Evolutionary conservation across 1,140 invertebrate species (phyloP).

Genomic region (Drosophila santomea): DNA sequence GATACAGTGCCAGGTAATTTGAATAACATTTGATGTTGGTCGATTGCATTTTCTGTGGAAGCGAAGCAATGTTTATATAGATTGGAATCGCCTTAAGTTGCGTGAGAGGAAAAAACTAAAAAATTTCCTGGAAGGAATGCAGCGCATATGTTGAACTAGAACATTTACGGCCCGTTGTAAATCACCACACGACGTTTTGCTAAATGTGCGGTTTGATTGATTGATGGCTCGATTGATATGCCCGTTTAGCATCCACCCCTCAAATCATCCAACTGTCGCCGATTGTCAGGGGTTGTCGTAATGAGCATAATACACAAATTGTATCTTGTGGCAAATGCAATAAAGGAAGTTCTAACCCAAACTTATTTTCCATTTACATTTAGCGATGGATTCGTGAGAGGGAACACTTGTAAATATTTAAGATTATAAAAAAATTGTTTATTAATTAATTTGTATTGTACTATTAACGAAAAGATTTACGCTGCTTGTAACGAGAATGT

Average conservation of each 20-base stretch:
- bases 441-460: no score
- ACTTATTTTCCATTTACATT: conserved; percentile 44
- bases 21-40: conserved; percentile 19
- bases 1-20: conserved; percentile 8
- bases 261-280: conserved; percentile 55
- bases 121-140: background rate
- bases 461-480: no score
- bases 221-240: conserved; percentile 63
- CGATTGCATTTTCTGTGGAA: conserved; percentile 14
- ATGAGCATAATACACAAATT: conserved; percentile 21
- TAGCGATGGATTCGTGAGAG: background rate
- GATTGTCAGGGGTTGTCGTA: conserved; percentile 10
- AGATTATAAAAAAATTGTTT: no score
- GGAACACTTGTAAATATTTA: no score
- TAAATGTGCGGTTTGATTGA: conserved; percentile 37
- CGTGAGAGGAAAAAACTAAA: background rate
- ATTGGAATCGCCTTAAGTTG: background rate
- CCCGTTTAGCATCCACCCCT: conserved; percentile 19
- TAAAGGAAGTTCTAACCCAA: conserved; percentile 48
- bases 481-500: no score
- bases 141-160: conserved; percentile 8
- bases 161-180: conserved; percentile 14
- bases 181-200: conserved; percentile 19
- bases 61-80: background rate
- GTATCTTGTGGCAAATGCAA: conserved; percentile 42